Conservation (phyloP, 92 coral and sea anemone genomes). For the Parazoanthus darwini region DNA sequence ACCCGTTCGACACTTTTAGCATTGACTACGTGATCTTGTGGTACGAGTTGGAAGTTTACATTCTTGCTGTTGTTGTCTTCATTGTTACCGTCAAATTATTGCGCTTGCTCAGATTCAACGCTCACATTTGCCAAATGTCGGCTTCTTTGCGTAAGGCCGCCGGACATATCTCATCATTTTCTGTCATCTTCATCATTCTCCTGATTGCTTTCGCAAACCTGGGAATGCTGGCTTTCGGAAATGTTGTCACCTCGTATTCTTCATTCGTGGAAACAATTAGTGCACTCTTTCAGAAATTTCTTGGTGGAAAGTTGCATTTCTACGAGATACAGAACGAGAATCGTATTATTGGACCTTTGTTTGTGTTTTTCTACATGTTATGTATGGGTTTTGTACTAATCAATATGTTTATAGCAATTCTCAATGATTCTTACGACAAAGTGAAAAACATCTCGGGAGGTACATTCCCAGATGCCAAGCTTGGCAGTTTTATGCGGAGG, state of each 20-base stretch:
- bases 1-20: constrained; percentile 84
- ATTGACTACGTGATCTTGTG: constrained; percentile 81
- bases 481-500: constrained; percentile 67
- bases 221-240: constrained; percentile 71
- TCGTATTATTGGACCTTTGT: constrained; percentile 71
- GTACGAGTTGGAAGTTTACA: constrained; percentile 69
- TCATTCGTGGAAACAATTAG: constrained; percentile 60
- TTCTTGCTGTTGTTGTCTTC: constrained; percentile 79
- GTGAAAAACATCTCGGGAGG: constrained; percentile 77
- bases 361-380: constrained; percentile 68
- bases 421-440: constrained; percentile 79
- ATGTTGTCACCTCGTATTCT: constrained; percentile 56
- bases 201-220: constrained; percentile 65
- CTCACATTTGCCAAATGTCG: constrained; percentile 86
- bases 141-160: constrained; percentile 69
- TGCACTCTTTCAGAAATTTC: constrained; percentile 71
- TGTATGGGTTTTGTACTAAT: constrained; percentile 77
- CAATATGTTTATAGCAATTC: constrained; percentile 89
- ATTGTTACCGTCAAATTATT: constrained; percentile 81
- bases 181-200: constrained; percentile 70
- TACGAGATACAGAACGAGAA: constrained; percentile 55
- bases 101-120: constrained; percentile 81
- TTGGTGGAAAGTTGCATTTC: constrained; percentile 70
- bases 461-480: constrained; percentile 77
- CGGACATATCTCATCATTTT: constrained; percentile 58